These are phyloP conservation scores for Danio kyathit DNA, from an alignment of 2,797 vertebrate species.

Conservation along the genomic window DNA sequence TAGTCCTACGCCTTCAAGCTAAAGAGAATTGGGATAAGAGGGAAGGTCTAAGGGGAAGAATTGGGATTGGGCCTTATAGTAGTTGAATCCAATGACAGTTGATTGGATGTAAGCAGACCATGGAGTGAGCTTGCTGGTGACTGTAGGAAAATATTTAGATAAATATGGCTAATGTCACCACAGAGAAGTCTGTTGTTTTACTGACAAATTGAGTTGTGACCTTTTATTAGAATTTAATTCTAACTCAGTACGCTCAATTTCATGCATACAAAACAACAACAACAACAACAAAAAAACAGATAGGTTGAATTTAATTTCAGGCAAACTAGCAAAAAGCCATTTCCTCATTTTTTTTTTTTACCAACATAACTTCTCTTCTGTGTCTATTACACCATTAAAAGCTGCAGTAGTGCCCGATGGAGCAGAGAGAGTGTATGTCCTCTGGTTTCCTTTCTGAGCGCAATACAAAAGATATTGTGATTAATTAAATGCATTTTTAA, in stretches of 20 bases:
- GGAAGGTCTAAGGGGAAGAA: too few species aligned
- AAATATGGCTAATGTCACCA: too few species aligned
- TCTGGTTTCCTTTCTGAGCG: not conserved
- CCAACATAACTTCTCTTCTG: not conserved
- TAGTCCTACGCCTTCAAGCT: too few species aligned
- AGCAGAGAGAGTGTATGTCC: slow-evolving; percentile 18
- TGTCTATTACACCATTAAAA: not conserved
- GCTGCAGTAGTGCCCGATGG: too few species aligned
- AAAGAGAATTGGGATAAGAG: too few species aligned
- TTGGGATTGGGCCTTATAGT: too few species aligned
- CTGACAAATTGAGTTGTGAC: not conserved
- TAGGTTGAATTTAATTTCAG: not conserved
- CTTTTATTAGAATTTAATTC: not conserved
- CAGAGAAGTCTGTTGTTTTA: too few species aligned
- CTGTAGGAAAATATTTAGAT: too few species aligned
- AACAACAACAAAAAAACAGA: not conserved
- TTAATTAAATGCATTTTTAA: not conserved
- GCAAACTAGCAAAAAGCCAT: not conserved
- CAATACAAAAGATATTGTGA: not conserved
- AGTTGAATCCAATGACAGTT: not conserved
- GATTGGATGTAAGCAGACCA: not conserved
- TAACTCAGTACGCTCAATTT: too few species aligned
- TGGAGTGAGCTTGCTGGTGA: not conserved
- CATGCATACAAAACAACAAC: too few species aligned
- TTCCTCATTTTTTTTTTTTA: not conserved